Base-by-base conservation (phyloP, 2,797 vertebrate species). In the Alosa sapidissima region DNA sequence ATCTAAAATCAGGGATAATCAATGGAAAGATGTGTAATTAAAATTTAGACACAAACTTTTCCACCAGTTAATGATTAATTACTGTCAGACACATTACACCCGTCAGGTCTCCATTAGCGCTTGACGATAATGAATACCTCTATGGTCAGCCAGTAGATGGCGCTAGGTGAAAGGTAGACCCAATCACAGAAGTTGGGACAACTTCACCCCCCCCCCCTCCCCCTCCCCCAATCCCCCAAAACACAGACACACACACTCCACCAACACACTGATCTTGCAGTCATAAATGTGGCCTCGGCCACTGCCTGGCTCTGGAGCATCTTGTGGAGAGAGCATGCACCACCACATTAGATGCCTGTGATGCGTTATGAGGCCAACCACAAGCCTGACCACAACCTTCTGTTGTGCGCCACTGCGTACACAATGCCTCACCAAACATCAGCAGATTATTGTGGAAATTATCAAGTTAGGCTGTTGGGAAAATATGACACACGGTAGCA, bases 141-240 rank as follows among this genome's bases (percentile, higher is more conserved):
- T 21, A 78, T 47, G 41, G 72, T 47, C 36, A 78, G 11, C 94
- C 95, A 93, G 93, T 13, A 96, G 95, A 94, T 95, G 95, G 95
- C 94, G 95, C 94, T 93, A 93, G 78, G 81, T 89, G 91, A 92
- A 92, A 92, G 89, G 88, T 85, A 88, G 72, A 78, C 8, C 41
- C 72, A 78, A 47, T 47, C 36, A 78, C 41, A 47, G 16, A 47
- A 47, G 72, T 47, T 78, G 33, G 68, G 36, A 33, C 68, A 72
- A 58, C 19, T 24, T 9, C 36, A 47, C 41, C 72, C 36, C 68
- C 68, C 41, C 36, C 24, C 10, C 52, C 60, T 24, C 60, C 24
- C 8, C 8, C 28, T 14, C 52, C 1, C 10, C 52, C 14, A 54
- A 14, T 14, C 52, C 13, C 49, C 52, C 52, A 14, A 54, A 3